Base-by-base conservation (phyloP, 2,797 vertebrate species). In the Tangara arthus region DNA sequence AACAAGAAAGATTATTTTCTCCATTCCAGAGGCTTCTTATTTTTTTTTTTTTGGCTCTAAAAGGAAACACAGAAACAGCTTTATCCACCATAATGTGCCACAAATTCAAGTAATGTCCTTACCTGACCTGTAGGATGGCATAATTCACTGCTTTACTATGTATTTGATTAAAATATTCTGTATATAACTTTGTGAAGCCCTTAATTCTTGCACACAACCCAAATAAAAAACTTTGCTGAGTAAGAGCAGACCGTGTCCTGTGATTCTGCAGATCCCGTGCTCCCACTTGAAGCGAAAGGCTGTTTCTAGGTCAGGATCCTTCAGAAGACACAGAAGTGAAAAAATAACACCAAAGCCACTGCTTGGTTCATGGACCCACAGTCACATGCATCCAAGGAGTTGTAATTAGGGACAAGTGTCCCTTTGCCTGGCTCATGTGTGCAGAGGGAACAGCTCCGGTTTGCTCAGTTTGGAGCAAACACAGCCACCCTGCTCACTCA, bases 371-470 rank as follows among this genome's bases (percentile, higher is more conserved):
- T 1, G 17, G 41, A 3, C 46, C 49, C 68, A 46, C 4, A 64
- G 59, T 2, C 5, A 8, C 8, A 27, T 0, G n/a, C n/a, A 46
- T 0, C 22, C 3, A 10, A 9, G 37, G 49, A 82, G n/a, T 34
- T 71, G 61, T 10, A 26, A 82, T 27, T 12, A 64, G 57, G 55
- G 20, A 41, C 39, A 19, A 68, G 41, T 1, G 11, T 8, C 53
- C 53, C 50, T 61, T 41, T 27, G 61, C 49, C 8, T 42, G 59
- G 34, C 46, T 60, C 19, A 3, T 1, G 7, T 2, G 16, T 30
- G 46, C 65, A 71, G 32, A 75, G 41, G 13, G 12, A 78, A 65
- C 50, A 79, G 55, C 59, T 41, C 57, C 37, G 44, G 6, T 42
- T 39, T 26, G 39, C 28, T 65, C 73, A 14, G 1, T 24, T 24